phyloP scores from a whole-genome alignment of 2,113 vertebrate genomes.

The Condylura cristata region DNA sequence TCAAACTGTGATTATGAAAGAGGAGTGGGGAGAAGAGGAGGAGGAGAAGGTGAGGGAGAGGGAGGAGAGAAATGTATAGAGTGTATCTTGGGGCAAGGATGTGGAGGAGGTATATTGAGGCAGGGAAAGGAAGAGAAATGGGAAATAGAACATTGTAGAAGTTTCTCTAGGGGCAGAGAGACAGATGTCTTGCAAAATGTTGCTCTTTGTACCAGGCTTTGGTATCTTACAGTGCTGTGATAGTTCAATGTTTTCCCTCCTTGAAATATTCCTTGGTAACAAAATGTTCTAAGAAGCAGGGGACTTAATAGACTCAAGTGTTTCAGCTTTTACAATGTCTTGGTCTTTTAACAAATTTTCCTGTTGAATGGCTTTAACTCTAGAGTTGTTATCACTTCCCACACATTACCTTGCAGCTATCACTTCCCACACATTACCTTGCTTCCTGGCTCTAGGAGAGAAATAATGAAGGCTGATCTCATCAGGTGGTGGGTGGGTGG shows the following conservation, averaged over 20 bases:
- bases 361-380: constrained; percentile 75
- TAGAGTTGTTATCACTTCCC: constrained; percentile 80
- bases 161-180: constrained; percentile 39
- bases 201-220: constrained; percentile 59
- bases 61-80: neutral
- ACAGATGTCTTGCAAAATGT: constrained; percentile 63
- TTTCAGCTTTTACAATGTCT: constrained; percentile 76
- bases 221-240: constrained; percentile 58
- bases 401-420: constrained; percentile 79
- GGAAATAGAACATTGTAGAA: constrained; percentile 24
- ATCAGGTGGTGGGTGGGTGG: constrained; percentile 58
- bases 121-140: neutral
- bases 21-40: too few species aligned
- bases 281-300: constrained; percentile 77
- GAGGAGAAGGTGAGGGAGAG: too few species aligned
- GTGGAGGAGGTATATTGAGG: neutral
- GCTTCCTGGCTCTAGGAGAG: constrained; percentile 74
- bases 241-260: constrained; percentile 64
- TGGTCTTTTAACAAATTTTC: constrained; percentile 78
- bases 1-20: neutral
- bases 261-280: constrained; percentile 72
- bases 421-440: constrained; percentile 81
- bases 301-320: constrained; percentile 75
- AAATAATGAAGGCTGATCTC: constrained; percentile 78
- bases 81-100: neutral